A percentile compares a stretch with the other conserved stretches of the same genome.
These are phyloP conservation scores for Trisateles emortualis DNA, from an alignment of 2,888 invertebrate species.

Conservation along the genomic window DNA sequence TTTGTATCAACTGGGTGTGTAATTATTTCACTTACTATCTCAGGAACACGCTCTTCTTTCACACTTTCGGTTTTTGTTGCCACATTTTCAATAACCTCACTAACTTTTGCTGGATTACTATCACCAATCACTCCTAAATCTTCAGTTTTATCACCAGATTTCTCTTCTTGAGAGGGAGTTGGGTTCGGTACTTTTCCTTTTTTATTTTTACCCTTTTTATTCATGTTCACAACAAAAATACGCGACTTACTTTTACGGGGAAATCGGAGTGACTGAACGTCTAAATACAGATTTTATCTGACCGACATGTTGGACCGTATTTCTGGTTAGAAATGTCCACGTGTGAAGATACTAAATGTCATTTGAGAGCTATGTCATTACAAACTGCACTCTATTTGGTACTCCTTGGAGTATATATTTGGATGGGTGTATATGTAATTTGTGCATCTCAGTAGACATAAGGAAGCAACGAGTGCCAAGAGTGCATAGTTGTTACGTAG, in stretches of 20 bases:
- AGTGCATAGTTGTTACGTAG: slow-evolving; percentile 54
- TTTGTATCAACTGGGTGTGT: slow-evolving; percentile 38
- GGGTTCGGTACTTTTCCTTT: slow-evolving; percentile 62
- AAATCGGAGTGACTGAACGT: slow-evolving; percentile 63
- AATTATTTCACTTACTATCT: slow-evolving; percentile 51
- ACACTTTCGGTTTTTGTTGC: slow-evolving; percentile 34
- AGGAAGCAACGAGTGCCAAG: slow-evolving; percentile 60
- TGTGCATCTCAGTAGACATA: slow-evolving; percentile 48
- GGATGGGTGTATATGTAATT: slow-evolving; percentile 29
- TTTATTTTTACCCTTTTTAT: slow-evolving; percentile 78
- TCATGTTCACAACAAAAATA: slow-evolving; percentile 59
- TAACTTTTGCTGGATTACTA: slow-evolving; percentile 24
- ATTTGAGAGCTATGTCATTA: slow-evolving; percentile 29
- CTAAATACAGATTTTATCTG: slow-evolving; percentile 76
- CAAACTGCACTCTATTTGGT: slow-evolving; percentile 28
- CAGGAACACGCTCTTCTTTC: slow-evolving; percentile 42
- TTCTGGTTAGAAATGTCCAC: slow-evolving; percentile 71
- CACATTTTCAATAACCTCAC: slow-evolving; percentile 44
- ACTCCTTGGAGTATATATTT: slow-evolving; percentile 20
- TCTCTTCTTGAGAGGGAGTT: slow-evolving; percentile 45
- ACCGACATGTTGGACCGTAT: slow-evolving; percentile 72
- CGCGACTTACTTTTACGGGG: slow-evolving; percentile 45
- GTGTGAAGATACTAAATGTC: slow-evolving; percentile 76
- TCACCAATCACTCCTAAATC: slow-evolving; percentile 19
- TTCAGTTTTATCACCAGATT: slow-evolving; percentile 20